Percentiles rank a stretch among this genome's conserved stretches.
Evolutionary conservation across 37 sponge, comb jelly and placozoan species (phyloP).

Genomic region (Axinella damicornis): DNA sequence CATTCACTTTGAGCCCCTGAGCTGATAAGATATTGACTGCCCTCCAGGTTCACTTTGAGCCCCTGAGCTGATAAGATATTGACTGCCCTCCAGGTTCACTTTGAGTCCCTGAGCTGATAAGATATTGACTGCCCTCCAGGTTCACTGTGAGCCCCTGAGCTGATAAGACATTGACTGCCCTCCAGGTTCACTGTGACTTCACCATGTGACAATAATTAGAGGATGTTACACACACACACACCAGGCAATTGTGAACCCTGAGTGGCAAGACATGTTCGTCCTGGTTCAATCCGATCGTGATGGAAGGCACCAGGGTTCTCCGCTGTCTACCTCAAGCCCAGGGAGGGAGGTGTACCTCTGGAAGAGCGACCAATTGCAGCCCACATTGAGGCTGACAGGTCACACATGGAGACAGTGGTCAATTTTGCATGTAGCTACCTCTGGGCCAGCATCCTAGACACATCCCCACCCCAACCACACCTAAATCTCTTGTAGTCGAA

Average conservation of each 20-base stretch:
- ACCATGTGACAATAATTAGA: too few relatives aligned
- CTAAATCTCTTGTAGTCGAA: conserved; percentile 15
- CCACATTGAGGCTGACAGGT: conserved; percentile 65
- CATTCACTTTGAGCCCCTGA: too few relatives aligned
- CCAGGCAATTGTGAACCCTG: conserved; percentile 79
- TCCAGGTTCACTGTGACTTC: conserved; percentile 3
- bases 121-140: too few relatives aligned
- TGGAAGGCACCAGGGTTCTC: conserved; percentile 13
- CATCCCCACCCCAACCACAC: conserved; percentile 31
- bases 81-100: too few relatives aligned
- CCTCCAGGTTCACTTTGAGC: too few relatives aligned
- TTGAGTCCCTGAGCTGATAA: too few relatives aligned
- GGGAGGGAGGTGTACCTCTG: conserved; percentile 54
- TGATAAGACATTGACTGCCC: neutral
- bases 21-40: too few relatives aligned
- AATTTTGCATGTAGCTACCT: conserved; percentile 75
- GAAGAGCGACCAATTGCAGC: conserved; percentile 51
- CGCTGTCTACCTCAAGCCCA: conserved; percentile 72
- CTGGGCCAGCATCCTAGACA: conserved; percentile 76
- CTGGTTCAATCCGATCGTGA: conserved; percentile 26
- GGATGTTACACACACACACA: too few relatives aligned
- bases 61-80: too few relatives aligned
- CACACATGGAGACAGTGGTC: conserved; percentile 71
- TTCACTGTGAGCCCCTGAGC: too few relatives aligned
- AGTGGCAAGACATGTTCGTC: conserved; percentile 82